phyloP scores from a whole-genome alignment of 2,113 vertebrate genomes.

The Grantiella picta region DNA sequence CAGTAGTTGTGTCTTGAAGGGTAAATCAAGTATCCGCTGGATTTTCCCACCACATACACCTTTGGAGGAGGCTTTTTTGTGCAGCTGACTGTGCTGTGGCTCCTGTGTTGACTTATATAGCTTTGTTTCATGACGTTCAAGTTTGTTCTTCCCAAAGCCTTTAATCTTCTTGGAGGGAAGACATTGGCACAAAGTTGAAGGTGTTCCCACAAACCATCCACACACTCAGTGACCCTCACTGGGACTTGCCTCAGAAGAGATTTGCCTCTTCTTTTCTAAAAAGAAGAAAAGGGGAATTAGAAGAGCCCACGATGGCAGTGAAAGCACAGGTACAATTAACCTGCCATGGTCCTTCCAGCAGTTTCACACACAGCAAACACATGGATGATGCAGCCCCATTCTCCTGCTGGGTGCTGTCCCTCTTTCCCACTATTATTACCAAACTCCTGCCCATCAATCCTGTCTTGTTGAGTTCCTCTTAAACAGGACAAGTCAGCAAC shows the following conservation, averaged over 20 bases:
- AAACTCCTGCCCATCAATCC: background rate
- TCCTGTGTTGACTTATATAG: background rate
- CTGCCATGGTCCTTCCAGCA: background rate
- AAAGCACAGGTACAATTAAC: background rate
- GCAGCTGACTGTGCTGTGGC: background rate
- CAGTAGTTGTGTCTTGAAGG: background rate
- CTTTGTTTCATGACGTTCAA: background rate
- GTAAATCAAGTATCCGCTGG: background rate
- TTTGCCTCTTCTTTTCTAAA: too few species aligned
- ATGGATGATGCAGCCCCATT: rapidly evolving
- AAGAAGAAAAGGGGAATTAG: background rate
- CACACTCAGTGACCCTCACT: background rate
- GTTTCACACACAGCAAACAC: background rate
- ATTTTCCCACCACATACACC: background rate
- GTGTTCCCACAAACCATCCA: background rate
- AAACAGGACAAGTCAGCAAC: background rate
- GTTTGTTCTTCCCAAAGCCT: background rate
- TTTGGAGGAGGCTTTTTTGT: background rate
- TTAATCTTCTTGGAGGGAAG: background rate
- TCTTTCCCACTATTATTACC: background rate
- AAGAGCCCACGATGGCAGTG: background rate
- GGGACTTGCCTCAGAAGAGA: background rate
- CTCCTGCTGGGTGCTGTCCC: background rate
- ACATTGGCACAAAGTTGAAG: background rate
- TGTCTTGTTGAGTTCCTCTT: background rate